phyloP scores from a whole-genome alignment of 2,113 vertebrate genomes.

The Rhinopomastus cyanomelas region DNA sequence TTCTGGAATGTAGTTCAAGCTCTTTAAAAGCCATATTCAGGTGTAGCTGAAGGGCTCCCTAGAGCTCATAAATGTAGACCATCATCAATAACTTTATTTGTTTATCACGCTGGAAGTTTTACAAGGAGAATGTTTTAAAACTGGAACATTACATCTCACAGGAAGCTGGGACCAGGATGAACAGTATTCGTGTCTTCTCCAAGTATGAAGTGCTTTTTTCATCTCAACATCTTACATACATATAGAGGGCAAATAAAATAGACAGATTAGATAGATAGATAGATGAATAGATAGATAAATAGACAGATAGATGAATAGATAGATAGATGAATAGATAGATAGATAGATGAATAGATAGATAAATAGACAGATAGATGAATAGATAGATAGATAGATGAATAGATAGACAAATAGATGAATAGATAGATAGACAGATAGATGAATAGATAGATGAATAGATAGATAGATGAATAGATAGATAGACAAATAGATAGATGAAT shows the following conservation, averaged over 20 bases:
- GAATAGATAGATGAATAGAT: background rate
- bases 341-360: background rate
- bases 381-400: background rate
- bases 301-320: background rate
- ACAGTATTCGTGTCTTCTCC: background rate
- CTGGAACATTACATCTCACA: background rate
- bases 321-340: background rate
- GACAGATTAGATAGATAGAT: no score
- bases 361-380: background rate
- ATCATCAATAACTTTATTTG: background rate
- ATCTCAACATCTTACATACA: background rate
- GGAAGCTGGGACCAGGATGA: background rate
- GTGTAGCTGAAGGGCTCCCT: background rate
- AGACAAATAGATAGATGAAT: background rate
- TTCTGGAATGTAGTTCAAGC: background rate
- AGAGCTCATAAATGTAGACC: background rate
- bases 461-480: background rate
- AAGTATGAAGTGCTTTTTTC: background rate
- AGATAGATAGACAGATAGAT: background rate
- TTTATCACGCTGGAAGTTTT: background rate
- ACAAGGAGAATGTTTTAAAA: background rate
- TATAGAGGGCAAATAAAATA: background rate
- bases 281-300: background rate
- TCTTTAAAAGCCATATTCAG: background rate
- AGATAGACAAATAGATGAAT: background rate